Evolutionary conservation across 53 echinoderm and acorn worm genomes (phyloP).

Genomic region (Echinometra lucunter): DNA sequence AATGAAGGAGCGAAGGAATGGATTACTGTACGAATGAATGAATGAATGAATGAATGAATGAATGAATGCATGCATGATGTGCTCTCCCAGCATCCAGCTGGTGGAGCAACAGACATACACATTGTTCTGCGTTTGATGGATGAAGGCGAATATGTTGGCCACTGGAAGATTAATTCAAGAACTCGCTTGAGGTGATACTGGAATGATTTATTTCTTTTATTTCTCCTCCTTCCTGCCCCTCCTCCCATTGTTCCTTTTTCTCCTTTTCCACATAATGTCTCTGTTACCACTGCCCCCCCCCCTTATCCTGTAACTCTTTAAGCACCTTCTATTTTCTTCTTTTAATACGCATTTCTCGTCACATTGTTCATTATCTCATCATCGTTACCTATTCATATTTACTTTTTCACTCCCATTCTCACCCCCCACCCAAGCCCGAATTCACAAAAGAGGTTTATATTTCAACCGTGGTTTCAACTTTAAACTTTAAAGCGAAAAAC

Average conservation of each 20-base stretch:
- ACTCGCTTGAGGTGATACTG: not conserved
- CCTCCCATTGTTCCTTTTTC: not conserved
- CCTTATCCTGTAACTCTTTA: too few species aligned
- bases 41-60: slow-evolving; percentile 14
- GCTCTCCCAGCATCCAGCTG: not conserved
- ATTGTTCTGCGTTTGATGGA: not conserved
- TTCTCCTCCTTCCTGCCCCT: not conserved
- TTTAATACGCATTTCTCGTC: too few species aligned
- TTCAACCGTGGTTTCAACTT: too few species aligned
- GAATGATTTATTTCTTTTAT: slow-evolving; percentile 3
- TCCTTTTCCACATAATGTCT: not conserved
- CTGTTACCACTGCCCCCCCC: too few species aligned
- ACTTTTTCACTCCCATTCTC: too few species aligned
- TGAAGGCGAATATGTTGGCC: not conserved
- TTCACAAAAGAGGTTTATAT: too few species aligned
- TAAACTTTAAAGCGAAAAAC: too few species aligned
- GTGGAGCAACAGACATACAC: not conserved
- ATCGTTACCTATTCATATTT: too few species aligned
- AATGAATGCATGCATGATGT: not conserved
- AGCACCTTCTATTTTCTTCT: too few species aligned
- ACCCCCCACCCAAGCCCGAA: too few species aligned
- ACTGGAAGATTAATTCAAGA: not conserved
- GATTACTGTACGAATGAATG: not conserved
- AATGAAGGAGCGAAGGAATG: not conserved
- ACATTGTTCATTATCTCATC: too few species aligned